Conservation (phyloP, 2,797 vertebrate genomes). For the Pipistrellus nathusii region DNA sequence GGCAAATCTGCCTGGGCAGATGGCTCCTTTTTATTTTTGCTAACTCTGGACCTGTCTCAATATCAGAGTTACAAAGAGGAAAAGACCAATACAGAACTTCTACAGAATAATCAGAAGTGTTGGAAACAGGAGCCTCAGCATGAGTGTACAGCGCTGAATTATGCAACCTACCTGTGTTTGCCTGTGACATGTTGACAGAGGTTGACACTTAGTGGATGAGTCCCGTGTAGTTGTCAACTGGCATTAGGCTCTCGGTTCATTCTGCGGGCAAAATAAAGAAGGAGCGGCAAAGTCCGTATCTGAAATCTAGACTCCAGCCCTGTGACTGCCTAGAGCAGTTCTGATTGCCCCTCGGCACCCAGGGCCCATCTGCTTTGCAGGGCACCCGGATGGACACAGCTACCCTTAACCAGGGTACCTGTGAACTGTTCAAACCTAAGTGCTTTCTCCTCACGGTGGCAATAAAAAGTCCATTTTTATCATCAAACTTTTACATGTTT, state of each 20-base stretch:
- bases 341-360: background rate
- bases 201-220: conserved; percentile 70
- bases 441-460: background rate
- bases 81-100: background rate
- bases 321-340: background rate
- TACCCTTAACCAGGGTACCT: background rate
- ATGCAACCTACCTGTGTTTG: conserved; percentile 42
- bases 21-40: background rate
- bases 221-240: conserved; percentile 53
- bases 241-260: conserved; percentile 69
- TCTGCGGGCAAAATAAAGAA: conserved; percentile 64
- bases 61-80: conserved; percentile 32
- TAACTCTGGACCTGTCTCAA: conserved; percentile 35
- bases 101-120: conserved; percentile 43
- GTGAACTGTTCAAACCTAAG: background rate
- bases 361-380: background rate
- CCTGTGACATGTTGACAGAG: conserved; percentile 65
- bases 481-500: conserved; percentile 23
- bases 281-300: conserved; percentile 36
- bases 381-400: background rate
- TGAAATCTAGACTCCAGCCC: conserved; percentile 9
- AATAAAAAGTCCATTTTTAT: conserved; percentile 25
- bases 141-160: background rate
- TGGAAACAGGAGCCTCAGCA: background rate
- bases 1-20: background rate